Conservation (phyloP, 2,797 vertebrate species). For the Pitangus sulphuratus region DNA sequence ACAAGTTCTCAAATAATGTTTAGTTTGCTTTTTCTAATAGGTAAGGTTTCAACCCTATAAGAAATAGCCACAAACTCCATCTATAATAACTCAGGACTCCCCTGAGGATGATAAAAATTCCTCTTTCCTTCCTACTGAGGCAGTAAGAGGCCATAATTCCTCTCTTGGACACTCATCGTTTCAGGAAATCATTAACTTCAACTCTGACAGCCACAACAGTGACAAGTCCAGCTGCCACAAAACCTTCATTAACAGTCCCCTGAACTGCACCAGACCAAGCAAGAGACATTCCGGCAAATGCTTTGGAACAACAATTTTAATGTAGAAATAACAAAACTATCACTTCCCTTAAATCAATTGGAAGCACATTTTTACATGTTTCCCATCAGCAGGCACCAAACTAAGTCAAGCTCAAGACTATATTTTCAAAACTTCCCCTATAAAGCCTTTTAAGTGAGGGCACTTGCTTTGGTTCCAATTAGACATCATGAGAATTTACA, state of each 20-base stretch:
- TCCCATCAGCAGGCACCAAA: not conserved
- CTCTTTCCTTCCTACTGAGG: not conserved
- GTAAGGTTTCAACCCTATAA: not conserved
- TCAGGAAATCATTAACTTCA: conserved; percentile 26
- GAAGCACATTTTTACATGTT: not conserved
- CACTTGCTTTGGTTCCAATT: not conserved
- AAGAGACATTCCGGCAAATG: not conserved
- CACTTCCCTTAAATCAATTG: not conserved
- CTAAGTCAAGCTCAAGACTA: not conserved
- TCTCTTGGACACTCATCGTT: not conserved
- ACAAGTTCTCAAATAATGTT: not conserved
- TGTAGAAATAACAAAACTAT: not conserved
- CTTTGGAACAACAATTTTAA: not conserved
- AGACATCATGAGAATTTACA: not conserved
- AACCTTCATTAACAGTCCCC: not conserved
- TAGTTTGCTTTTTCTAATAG: not conserved
- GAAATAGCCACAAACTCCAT: not conserved
- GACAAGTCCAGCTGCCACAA: not conserved
- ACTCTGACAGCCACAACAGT: not conserved
- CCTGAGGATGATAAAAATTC: not conserved
- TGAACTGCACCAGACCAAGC: not conserved
- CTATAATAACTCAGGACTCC: not conserved
- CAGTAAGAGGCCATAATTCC: not conserved
- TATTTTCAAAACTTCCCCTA: not conserved
- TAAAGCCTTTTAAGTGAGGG: not conserved